Percentiles rank a stretch among this genome's conserved stretches.
Conservation (phyloP, 2,797 vertebrate genomes). For the Monodelphis domestica region DNA sequence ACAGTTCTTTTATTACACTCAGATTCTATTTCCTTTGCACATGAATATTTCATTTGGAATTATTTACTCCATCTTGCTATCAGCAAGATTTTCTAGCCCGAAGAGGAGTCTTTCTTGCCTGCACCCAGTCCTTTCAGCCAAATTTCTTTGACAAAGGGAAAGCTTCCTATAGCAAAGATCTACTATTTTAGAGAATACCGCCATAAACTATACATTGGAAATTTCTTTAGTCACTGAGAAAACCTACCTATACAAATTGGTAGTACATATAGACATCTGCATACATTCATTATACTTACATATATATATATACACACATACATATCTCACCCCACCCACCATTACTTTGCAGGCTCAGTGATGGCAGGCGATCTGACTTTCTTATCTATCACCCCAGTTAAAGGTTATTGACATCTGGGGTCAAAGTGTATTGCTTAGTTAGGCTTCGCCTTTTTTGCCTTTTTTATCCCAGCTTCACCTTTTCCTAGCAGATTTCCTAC, state of each 20-base stretch:
- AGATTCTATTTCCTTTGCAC: slow-evolving; percentile 73
- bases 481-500: background rate
- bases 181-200: slow-evolving; percentile 52
- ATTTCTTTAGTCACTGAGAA: background rate
- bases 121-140: slow-evolving; percentile 34
- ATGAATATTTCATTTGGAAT: slow-evolving; percentile 85
- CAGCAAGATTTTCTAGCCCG: slow-evolving; percentile 61
- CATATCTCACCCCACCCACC: too few relatives aligned
- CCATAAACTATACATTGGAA: slow-evolving; percentile 22
- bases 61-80: slow-evolving; percentile 74
- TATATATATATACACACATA: too few relatives aligned
- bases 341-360: too few relatives aligned
- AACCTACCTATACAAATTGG: background rate
- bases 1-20: slow-evolving; percentile 76
- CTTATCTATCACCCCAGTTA: too few relatives aligned
- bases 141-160: slow-evolving; percentile 66
- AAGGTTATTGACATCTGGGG: background rate
- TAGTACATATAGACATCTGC: too few relatives aligned
- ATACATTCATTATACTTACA: too few relatives aligned
- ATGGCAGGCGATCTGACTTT: too few relatives aligned
- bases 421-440: background rate
- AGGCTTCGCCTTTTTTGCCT: background rate
- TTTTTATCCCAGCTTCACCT: background rate
- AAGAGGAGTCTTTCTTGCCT: slow-evolving; percentile 65
- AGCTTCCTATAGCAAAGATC: slow-evolving; percentile 55